Conservation (phyloP, 2,888 invertebrate genomes). For the Ferdinandea cuprea region DNA sequence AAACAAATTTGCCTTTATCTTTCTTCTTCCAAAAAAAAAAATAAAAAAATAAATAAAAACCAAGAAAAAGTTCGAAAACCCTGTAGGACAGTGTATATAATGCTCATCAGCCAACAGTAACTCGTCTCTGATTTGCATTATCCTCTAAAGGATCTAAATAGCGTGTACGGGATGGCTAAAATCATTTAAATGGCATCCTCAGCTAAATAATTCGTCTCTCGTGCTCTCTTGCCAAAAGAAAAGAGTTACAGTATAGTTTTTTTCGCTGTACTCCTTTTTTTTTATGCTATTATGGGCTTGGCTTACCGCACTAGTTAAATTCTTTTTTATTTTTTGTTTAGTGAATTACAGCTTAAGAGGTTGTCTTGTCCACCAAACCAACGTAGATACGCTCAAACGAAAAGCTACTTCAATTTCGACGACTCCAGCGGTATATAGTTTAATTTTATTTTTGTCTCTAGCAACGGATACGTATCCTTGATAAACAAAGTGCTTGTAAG, state of each 20-base stretch:
- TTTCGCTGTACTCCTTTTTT: not conserved
- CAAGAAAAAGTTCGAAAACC: too few species aligned
- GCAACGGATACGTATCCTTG: conserved; percentile 55
- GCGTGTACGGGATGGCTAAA: conserved; percentile 61
- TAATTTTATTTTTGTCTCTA: not conserved
- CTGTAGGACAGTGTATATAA: conserved; percentile 51
- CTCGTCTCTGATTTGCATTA: conserved; percentile 72
- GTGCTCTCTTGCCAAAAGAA: not conserved
- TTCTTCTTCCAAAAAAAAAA: conserved; percentile 11
- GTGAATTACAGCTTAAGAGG: conserved; percentile 43
- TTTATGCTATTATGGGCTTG: conserved; percentile 19
- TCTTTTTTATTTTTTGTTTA: too few species aligned
- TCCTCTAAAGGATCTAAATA: conserved; percentile 70
- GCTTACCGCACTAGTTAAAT: conserved; percentile 68
- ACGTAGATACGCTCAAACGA: conserved; percentile 25
- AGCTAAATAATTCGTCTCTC: conserved; percentile 37
- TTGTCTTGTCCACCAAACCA: conserved; percentile 27
- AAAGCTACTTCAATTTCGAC: conserved; percentile 49
- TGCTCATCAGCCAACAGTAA: conserved; percentile 59
- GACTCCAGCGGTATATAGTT: conserved; percentile 10
- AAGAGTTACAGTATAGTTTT: conserved; percentile 9
- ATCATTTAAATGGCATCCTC: conserved; percentile 63
- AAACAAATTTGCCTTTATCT: conserved; percentile 40
- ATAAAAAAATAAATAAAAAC: conserved; percentile 7
- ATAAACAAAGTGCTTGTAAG: conserved; percentile 64